Percentiles rank a stretch among this genome's conserved stretches.
These are phyloP conservation scores for Pitta sordida DNA, from an alignment of 2,113 vertebrate species.

Conservation along the genomic window DNA sequence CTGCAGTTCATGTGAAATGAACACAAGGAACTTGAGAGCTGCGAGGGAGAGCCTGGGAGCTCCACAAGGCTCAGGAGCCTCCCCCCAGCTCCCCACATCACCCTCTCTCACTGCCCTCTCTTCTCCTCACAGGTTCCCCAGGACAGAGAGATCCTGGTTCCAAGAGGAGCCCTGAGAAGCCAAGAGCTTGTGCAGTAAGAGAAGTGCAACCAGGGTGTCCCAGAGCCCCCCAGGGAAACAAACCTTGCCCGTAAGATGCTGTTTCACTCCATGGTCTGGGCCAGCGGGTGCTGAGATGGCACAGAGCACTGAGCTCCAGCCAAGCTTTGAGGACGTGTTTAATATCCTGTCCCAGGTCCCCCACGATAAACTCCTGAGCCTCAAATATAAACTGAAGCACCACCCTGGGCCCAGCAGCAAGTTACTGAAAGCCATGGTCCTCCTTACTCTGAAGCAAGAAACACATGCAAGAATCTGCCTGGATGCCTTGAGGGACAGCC, in stretches of 20 bases:
- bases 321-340: slow-evolving; percentile 66
- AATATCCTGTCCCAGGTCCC: slow-evolving; percentile 48
- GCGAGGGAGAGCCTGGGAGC: neutral
- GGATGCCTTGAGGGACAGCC: slow-evolving; percentile 37
- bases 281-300: slow-evolving; percentile 50
- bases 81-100: neutral
- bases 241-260: neutral
- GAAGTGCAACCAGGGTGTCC: fast-evolving
- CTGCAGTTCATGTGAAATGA: neutral
- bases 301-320: neutral
- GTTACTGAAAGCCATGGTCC: slow-evolving; percentile 76
- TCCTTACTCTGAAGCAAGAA: slow-evolving; percentile 69
- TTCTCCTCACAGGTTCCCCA: neutral
- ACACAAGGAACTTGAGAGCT: neutral
- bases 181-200: fast-evolving
- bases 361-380: slow-evolving; percentile 62
- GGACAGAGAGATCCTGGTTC: fast-evolving
- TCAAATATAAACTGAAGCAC: slow-evolving; percentile 69
- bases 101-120: neutral
- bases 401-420: neutral
- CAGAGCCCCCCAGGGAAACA: neutral
- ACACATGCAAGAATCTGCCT: slow-evolving; percentile 66
- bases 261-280: neutral
- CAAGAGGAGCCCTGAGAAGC: neutral
- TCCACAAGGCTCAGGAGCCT: neutral